These are phyloP conservation scores for Drosophila infuscata DNA, from an alignment of 2,888 invertebrate genomes.

Conservation along the genomic window DNA sequence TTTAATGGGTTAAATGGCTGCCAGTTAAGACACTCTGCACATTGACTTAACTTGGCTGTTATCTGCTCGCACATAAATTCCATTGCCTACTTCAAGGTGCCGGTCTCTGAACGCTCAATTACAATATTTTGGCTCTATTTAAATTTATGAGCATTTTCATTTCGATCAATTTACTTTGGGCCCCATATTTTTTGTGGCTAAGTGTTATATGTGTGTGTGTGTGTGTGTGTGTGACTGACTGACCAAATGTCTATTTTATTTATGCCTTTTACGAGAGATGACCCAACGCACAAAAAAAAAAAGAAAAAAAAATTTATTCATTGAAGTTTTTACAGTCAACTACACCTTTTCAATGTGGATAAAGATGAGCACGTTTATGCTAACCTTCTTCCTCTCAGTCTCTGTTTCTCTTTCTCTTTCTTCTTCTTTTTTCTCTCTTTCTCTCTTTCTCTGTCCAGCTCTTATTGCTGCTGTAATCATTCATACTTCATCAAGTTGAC, in stretches of 20 bases:
- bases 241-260: slow-evolving; percentile 62
- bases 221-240: slow-evolving; percentile 33
- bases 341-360: slow-evolving; percentile 78
- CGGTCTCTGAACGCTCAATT: slow-evolving; percentile 59
- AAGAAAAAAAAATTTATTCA: slow-evolving; percentile 67
- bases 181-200: slow-evolving; percentile 23
- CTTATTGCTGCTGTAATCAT: slow-evolving; percentile 68
- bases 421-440: neutral
- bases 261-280: slow-evolving; percentile 68
- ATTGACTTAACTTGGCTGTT: slow-evolving; percentile 24
- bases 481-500: slow-evolving; percentile 80
- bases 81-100: slow-evolving; percentile 34
- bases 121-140: slow-evolving; percentile 61
- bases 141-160: slow-evolving; percentile 78
- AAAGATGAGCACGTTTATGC: slow-evolving; percentile 52
- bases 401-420: neutral
- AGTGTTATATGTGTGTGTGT: slow-evolving; percentile 10
- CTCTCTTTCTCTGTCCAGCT: slow-evolving; percentile 16
- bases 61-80: slow-evolving; percentile 67
- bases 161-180: slow-evolving; percentile 72
- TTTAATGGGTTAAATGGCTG: slow-evolving; percentile 70
- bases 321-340: slow-evolving; percentile 82
- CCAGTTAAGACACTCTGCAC: slow-evolving; percentile 17
- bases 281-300: slow-evolving; percentile 38
- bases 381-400: neutral